Conservation (phyloP, 1,140 invertebrate species). For the Brachionus sp. region DNA sequence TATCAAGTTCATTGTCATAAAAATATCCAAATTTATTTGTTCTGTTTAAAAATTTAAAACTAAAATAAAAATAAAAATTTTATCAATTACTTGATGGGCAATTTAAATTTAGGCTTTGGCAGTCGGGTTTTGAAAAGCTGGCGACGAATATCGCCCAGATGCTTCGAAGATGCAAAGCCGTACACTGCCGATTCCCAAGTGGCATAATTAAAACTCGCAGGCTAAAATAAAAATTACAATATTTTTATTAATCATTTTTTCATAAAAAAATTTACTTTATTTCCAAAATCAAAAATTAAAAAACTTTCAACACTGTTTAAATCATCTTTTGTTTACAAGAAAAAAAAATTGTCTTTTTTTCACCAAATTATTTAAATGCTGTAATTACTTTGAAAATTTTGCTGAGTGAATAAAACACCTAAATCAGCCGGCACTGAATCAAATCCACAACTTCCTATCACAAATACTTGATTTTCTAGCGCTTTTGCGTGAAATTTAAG, state of each 20-base stretch:
- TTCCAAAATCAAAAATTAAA: slow-evolving; percentile 57
- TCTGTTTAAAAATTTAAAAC: not conserved
- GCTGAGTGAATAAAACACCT: slow-evolving; percentile 68
- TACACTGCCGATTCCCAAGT: slow-evolving; percentile 78
- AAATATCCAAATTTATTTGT: slow-evolving; percentile 37
- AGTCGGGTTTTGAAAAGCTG: slow-evolving; percentile 67
- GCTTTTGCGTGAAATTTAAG: slow-evolving; percentile 74
- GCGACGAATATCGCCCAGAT: slow-evolving; percentile 66
- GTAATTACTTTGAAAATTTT: slow-evolving; percentile 7
- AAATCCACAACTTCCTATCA: slow-evolving; percentile 84
- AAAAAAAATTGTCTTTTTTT: too few species aligned
- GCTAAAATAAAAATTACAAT: not conserved
- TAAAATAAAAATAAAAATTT: not conserved
- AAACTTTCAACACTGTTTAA: slow-evolving; percentile 75
- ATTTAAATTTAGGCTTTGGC: slow-evolving; percentile 65
- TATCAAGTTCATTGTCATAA: not conserved
- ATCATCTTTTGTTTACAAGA: slow-evolving; percentile 62
- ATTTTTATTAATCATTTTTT: not conserved
- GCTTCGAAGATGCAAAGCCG: slow-evolving; percentile 66
- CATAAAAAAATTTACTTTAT: slow-evolving; percentile 43
- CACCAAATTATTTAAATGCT: too few species aligned
- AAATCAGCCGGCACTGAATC: slow-evolving; percentile 80
- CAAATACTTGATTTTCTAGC: slow-evolving; percentile 71
- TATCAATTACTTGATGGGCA: slow-evolving; percentile 48
- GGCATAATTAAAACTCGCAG: slow-evolving; percentile 64